phyloP scores from a whole-genome alignment of 53 echinoderm and acorn worm genomes.

The Holothuria leucospilota region DNA sequence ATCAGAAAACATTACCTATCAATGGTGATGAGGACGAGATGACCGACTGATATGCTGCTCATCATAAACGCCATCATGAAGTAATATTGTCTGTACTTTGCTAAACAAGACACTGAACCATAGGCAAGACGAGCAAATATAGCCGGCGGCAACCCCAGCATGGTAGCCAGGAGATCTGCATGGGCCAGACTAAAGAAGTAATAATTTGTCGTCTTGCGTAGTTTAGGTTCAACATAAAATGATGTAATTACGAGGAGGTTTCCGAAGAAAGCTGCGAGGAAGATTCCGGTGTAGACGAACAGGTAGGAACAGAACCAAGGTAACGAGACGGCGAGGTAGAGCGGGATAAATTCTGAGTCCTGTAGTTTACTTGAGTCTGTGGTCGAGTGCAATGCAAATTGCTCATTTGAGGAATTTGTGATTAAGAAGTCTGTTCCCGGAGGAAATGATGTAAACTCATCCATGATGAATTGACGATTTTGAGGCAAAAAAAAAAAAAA shows the following conservation, averaged over 20 bases:
- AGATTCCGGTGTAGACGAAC: conserved; percentile 20
- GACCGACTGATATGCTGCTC: conserved; percentile 43
- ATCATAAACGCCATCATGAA: conserved; percentile 42
- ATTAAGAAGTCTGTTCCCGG: too few species aligned
- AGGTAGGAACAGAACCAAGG: conserved; percentile 34
- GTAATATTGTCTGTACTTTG: conserved; percentile 38
- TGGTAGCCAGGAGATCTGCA: conserved; percentile 31
- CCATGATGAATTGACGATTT: too few species aligned
- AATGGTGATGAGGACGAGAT: conserved; percentile 36
- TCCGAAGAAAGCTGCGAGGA: conserved; percentile 9
- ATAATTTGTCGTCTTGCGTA: conserved; percentile 35
- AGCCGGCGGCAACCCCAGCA: conserved; percentile 8
- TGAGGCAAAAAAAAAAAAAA: too few species aligned
- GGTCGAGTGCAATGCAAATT: too few species aligned
- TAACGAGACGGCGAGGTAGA: conserved; percentile 10
- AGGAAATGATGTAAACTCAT: too few species aligned
- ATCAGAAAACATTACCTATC: conserved; percentile 19
- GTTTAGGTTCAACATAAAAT: conserved; percentile 37
- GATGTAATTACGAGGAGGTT: conserved; percentile 41
- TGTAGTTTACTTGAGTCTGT: too few species aligned
- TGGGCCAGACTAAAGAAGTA: conserved; percentile 42
- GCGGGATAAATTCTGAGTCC: not conserved
- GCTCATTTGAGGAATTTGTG: too few species aligned
- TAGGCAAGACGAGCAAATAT: conserved; percentile 30
- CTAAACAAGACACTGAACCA: conserved; percentile 26